A percentile compares a stretch with the other conserved stretches of the same genome.
Evolutionary conservation across 2,888 invertebrate genomes (phyloP).

Genomic region (Athrips mouffetella): DNA sequence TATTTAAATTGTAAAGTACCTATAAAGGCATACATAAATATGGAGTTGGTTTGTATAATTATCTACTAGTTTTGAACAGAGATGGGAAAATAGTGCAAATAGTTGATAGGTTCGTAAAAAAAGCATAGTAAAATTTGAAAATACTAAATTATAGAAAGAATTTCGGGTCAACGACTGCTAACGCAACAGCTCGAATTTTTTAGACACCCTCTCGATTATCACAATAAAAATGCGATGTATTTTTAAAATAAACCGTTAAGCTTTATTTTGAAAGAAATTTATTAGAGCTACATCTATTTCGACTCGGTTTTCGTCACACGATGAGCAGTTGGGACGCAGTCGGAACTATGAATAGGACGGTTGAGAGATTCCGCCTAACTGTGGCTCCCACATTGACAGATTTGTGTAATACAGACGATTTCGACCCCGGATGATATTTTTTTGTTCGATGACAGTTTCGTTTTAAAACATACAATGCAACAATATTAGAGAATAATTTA

Average conservation of each 20-base stretch:
- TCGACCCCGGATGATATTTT: slow-evolving; percentile 35
- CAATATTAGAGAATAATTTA: neutral
- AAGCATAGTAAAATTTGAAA: slow-evolving; percentile 50
- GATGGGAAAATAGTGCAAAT: no score
- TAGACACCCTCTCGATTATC: slow-evolving; percentile 54
- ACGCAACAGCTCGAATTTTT: slow-evolving; percentile 35
- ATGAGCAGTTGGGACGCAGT: slow-evolving; percentile 36
- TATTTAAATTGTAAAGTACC: no score
- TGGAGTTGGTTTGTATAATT: no score
- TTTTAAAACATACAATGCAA: neutral
- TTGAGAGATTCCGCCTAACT: slow-evolving; percentile 44
- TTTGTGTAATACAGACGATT: slow-evolving; percentile 63
- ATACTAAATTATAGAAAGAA: slow-evolving; percentile 54
- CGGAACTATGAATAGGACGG: slow-evolving; percentile 59
- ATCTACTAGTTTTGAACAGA: no score
- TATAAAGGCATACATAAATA: no score
- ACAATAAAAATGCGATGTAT: slow-evolving; percentile 55
- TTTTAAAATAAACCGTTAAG: slow-evolving; percentile 52
- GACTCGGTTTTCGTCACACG: slow-evolving; percentile 59
- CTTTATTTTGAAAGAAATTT: slow-evolving; percentile 65
- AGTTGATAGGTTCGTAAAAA: no score
- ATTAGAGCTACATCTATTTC: slow-evolving; percentile 65
- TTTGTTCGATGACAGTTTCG: neutral
- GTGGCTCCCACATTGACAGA: slow-evolving; percentile 61
- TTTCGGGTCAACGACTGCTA: slow-evolving; percentile 55